Conservation (phyloP, 2,797 vertebrate genomes). For the Coracias cyanogaster region DNA sequence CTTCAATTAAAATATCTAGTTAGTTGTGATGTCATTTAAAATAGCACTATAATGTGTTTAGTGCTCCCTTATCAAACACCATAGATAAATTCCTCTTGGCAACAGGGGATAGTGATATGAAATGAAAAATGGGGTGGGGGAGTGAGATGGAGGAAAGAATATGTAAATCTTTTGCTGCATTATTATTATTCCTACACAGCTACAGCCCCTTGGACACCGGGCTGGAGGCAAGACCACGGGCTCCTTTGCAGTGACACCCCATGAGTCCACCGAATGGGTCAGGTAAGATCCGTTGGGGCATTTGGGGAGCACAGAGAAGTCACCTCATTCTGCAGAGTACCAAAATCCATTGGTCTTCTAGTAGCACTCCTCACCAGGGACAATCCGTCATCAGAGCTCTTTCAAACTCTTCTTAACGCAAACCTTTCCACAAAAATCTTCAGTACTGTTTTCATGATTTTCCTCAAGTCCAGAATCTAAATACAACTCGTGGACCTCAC, state of each 20-base stretch:
- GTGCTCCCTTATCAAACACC: slow-evolving; percentile 67
- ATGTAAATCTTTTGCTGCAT: not conserved
- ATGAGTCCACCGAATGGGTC: not conserved
- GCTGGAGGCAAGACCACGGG: not conserved
- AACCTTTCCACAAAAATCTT: not conserved
- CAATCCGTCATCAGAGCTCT: not conserved
- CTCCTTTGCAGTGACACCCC: not conserved
- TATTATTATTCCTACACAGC: not conserved
- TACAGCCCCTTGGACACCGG: not conserved
- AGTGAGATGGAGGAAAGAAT: not conserved
- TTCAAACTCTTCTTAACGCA: not conserved
- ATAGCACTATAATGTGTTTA: slow-evolving; percentile 64
- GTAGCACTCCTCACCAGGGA: not conserved
- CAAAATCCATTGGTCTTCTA: not conserved
- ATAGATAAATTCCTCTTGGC: slow-evolving; percentile 58
- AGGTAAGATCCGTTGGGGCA: not conserved
- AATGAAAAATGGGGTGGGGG: slow-evolving; percentile 32
- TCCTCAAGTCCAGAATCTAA: not conserved
- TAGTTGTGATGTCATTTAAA: slow-evolving; percentile 75
- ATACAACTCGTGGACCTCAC: not conserved
- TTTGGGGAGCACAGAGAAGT: not conserved
- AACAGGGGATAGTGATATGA: slow-evolving; percentile 37
- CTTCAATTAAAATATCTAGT: slow-evolving; percentile 75
- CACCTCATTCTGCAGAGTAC: not conserved
- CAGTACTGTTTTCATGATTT: not conserved